These are phyloP conservation scores for Glaucopsyche alexis DNA, from an alignment of 2,888 invertebrate genomes.

Conservation along the genomic window DNA sequence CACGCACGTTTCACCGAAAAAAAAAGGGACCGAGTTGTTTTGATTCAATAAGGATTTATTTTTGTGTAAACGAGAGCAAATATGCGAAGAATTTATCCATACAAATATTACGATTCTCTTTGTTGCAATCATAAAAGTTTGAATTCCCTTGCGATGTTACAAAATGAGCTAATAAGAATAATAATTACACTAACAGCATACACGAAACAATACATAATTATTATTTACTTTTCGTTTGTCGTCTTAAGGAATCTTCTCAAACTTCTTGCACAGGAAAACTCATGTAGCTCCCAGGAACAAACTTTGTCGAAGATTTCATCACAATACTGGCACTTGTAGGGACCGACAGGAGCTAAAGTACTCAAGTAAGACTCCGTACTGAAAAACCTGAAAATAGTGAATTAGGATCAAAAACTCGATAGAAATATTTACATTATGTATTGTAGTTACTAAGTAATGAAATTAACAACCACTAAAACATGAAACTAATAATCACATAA, in stretches of 20 bases:
- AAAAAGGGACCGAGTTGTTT: conserved; percentile 43
- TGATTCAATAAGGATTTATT: conserved; percentile 25
- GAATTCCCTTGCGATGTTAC: not conserved
- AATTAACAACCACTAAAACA: too few species aligned
- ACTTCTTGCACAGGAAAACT: conserved; percentile 53
- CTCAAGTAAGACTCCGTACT: not conserved
- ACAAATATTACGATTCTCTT: not conserved
- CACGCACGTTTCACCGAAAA: conserved; percentile 47
- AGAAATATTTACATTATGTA: not conserved
- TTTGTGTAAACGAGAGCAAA: conserved; percentile 15
- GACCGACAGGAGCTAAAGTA: not conserved
- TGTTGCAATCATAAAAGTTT: not conserved
- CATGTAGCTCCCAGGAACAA: conserved; percentile 68
- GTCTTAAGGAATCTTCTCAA: conserved; percentile 41
- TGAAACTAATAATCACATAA: too few species aligned
- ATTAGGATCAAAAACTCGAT: not conserved
- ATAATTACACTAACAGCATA: not conserved
- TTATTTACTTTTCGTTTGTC: conserved; percentile 46
- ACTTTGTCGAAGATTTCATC: conserved; percentile 62
- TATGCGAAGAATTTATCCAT: conserved; percentile 16
- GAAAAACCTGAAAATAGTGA: not conserved
- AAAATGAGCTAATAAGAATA: not conserved
- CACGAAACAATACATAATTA: not conserved
- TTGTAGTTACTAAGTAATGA: too few species aligned
- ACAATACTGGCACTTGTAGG: conserved; percentile 46